phyloP scores from a whole-genome alignment of 2,888 invertebrate genomes.

The Pachydiplax longipennis region DNA sequence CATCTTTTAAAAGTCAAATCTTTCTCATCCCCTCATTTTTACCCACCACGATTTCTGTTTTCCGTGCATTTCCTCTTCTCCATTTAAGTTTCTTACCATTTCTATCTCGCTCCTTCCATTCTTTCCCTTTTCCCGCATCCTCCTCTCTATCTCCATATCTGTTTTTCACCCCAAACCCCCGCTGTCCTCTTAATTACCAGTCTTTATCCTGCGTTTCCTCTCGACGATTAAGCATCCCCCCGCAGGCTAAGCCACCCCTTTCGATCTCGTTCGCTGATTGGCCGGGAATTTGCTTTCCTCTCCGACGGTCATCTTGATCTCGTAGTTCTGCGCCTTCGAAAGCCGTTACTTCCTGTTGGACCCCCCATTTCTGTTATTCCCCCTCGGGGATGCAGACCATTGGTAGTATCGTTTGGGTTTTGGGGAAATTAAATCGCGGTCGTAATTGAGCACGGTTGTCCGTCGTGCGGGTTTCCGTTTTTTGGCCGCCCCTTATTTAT shows the following conservation, averaged over 20 bases:
- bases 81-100: neutral
- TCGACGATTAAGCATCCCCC: constrained; percentile 11
- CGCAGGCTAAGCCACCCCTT: neutral
- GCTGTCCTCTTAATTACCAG: constrained; percentile 28
- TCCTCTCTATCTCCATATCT: neutral
- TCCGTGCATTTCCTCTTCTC: neutral
- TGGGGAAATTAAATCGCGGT: constrained; percentile 38
- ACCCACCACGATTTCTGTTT: neutral
- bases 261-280: constrained; percentile 1
- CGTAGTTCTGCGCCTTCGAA: neutral
- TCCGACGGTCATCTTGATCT: constrained; percentile 18
- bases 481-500: neutral
- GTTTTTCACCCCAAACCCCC: neutral
- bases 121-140: neutral
- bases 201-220: constrained; percentile 40
- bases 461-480: constrained; percentile 21
- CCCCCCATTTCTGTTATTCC: neutral
- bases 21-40: too few species aligned
- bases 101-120: neutral
- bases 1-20: neutral
- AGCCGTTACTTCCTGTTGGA: neutral
- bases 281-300: constrained; percentile 18
- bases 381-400: neutral
- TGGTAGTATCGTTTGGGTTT: constrained; percentile 37
- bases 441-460: constrained; percentile 1